Percentiles rank a stretch among this genome's conserved stretches.
phyloP scores from a whole-genome alignment of 2,113 vertebrate genomes.

The Pampusana beccarii region DNA sequence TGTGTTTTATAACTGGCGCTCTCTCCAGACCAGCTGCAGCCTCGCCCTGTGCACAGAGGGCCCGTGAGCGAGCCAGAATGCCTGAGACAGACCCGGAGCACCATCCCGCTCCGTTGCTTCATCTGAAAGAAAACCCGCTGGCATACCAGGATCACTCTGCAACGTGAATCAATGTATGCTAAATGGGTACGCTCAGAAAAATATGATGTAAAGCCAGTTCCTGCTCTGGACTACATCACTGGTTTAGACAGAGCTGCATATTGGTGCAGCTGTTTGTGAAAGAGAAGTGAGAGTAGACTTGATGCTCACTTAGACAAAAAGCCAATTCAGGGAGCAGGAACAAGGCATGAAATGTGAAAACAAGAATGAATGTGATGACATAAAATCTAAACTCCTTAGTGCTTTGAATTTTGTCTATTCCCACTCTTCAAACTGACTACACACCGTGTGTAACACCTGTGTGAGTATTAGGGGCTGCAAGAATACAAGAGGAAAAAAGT shows the following conservation, averaged over 20 bases:
- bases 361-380: not conserved
- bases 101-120: not conserved
- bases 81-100: not conserved
- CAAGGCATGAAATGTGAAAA: not conserved
- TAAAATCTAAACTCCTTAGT: not conserved
- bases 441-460: not conserved
- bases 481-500: not conserved
- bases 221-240: not conserved
- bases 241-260: not conserved
- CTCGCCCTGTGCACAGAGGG: not conserved
- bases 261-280: not conserved
- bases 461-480: not conserved
- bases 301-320: not conserved
- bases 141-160: accelerated
- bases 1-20: not conserved
- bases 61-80: not conserved
- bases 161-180: not conserved
- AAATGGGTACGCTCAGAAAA: not conserved
- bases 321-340: not conserved
- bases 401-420: not conserved
- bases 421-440: not conserved
- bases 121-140: not conserved
- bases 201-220: not conserved
- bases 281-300: not conserved
- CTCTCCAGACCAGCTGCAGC: not conserved